These are phyloP conservation scores for Campylomormyrus numenius DNA, from an alignment of 2,113 vertebrate genomes.

Conservation along the genomic window DNA sequence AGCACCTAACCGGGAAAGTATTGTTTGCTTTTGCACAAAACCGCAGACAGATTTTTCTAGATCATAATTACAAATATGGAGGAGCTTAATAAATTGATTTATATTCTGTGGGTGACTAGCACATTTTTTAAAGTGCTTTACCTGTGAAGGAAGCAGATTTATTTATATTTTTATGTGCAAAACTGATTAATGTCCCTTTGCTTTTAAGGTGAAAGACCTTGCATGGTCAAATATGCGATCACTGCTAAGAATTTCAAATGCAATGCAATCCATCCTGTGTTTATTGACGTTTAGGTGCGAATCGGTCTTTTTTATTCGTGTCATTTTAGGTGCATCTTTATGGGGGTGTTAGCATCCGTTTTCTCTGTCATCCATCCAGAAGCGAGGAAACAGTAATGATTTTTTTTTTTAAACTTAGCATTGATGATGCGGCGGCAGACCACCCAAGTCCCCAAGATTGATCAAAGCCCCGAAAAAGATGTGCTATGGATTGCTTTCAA, in stretches of 20 bases:
- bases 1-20: neutral
- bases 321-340: slow-evolving; percentile 46
- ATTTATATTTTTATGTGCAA: slow-evolving; percentile 31
- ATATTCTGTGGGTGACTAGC: slow-evolving; percentile 57
- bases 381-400: slow-evolving; percentile 60
- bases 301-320: slow-evolving; percentile 68
- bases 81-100: slow-evolving; percentile 24
- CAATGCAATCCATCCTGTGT: slow-evolving; percentile 63
- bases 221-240: slow-evolving; percentile 61
- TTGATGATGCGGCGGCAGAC: slow-evolving; percentile 59
- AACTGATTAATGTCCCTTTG: slow-evolving; percentile 62
- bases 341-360: slow-evolving; percentile 52
- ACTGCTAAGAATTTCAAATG: slow-evolving; percentile 72
- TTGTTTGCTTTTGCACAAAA: neutral
- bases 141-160: slow-evolving; percentile 41
- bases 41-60: neutral
- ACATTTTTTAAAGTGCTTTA: slow-evolving; percentile 59
- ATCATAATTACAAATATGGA: neutral
- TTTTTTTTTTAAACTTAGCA: slow-evolving; percentile 45
- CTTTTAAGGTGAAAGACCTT: slow-evolving; percentile 66
- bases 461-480: slow-evolving; percentile 59
- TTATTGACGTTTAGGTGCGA: slow-evolving; percentile 67
- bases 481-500: slow-evolving; percentile 58
- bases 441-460: slow-evolving; percentile 59
- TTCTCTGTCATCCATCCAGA: slow-evolving; percentile 55